These are phyloP conservation scores for Lemur catta DNA, from an alignment of 2,797 vertebrate species.

Conservation along the genomic window DNA sequence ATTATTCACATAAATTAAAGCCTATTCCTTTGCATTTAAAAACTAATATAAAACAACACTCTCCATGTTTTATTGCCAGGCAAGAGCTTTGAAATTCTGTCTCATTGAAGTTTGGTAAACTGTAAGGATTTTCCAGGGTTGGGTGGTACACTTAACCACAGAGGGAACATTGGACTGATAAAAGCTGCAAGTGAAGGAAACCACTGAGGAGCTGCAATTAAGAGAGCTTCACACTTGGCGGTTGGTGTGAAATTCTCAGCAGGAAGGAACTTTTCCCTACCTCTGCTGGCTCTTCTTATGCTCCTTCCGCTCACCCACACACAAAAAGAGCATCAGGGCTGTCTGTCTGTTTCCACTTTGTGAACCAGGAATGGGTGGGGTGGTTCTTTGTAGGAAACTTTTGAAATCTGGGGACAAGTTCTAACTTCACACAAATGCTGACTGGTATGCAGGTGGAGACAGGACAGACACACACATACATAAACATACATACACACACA, in stretches of 20 bases:
- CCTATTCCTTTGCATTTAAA: constrained; percentile 84
- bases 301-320: constrained; percentile 57
- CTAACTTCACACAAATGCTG: constrained; percentile 44
- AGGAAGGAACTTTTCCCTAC: constrained; percentile 60
- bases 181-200: constrained; percentile 79
- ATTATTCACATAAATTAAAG: constrained; percentile 87
- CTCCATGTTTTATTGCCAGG: constrained; percentile 83
- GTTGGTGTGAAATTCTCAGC: constrained; percentile 54
- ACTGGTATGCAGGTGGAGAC: background rate
- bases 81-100: constrained; percentile 85
- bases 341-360: constrained; percentile 58
- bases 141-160: constrained; percentile 80
- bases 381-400: constrained; percentile 46
- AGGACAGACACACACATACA: background rate
- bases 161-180: constrained; percentile 76
- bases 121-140: constrained; percentile 84
- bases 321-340: constrained; percentile 55
- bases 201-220: constrained; percentile 71
- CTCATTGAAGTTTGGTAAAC: constrained; percentile 83
- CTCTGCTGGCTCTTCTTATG: constrained; percentile 48
- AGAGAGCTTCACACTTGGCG: constrained; percentile 67
- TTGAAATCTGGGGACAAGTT: constrained; percentile 56
- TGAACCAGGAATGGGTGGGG: constrained; percentile 35
- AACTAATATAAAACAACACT: constrained; percentile 82
- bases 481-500: background rate